Evolutionary conservation across 1,140 invertebrate genomes (phyloP), one percentile per base, ranked within the genome.

Genomic region (Bursaphelenchus mucronatus): DNA sequence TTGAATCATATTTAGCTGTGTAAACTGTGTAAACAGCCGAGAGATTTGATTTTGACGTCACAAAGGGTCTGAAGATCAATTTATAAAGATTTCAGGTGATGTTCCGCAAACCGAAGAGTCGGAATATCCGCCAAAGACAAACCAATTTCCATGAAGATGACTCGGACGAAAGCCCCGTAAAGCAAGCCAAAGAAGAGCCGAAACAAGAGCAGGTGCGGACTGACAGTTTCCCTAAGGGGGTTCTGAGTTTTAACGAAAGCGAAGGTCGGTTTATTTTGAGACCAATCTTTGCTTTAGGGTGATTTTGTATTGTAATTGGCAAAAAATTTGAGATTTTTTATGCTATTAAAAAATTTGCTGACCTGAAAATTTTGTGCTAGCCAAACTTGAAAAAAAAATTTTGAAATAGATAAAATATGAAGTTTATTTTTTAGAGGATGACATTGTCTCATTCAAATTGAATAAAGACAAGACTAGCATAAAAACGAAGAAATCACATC

Each of bases 61-160:
- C 30, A 30, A 30, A 30, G 1, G 30, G 30, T 30, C 1, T 30
- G 1, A 3, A 3, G 30, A 30, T 30, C 2, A 30, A 30, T 30
- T 30, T 30, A 30, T 30, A 30, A 30, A 30, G 30, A 30, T 30
- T 30, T 30, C 30, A 30, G 30, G 30, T 30, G 30, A 59, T 59
- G 57, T 63, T 63, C 54, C 61, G 61, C 17, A 63, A 63, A 17
- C 61, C 61, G 17, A 63, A 63, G 13, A 63, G 30, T 5, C 8
- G 11, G n/a, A 61, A 61, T 41, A n/a, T 40, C 30, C 57, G 41
- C 15, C 61, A 61, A n/a, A 11, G 21, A 43, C 61, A 41, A 10
- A 61, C 17, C 11, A 17, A 19, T 4, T 39, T 44, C 57, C 13
- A 30, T 3, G 57, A 59, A 3, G 19, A 13, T n/a, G 54, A 64